Base-by-base conservation (phyloP, 1,140 invertebrate genomes). In the Habropoda laboriosa region DNA sequence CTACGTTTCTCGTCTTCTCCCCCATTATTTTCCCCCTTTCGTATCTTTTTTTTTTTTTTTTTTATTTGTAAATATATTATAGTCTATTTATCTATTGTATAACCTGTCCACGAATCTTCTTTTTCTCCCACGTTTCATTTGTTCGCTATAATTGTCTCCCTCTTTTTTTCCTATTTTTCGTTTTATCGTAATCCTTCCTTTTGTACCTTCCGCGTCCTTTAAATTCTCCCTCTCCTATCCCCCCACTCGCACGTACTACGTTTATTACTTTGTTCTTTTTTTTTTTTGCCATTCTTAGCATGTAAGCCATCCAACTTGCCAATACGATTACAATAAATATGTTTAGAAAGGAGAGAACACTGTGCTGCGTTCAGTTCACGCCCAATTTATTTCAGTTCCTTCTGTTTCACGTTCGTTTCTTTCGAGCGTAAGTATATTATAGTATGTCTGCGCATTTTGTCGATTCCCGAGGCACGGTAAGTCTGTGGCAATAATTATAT, bases 221-320 rank as follows among this genome's bases (percentile, higher is more conserved):
- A n/a, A n/a, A n/a, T 60, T 21, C 38, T 32, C 42, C 53, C 24
- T 51, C 27, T 42, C 24, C 70, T 80, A n/a, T n/a, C n/a, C 16
- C 8, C 24, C 32, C 42, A 81, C 82, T 89, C 81, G 81, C 87
- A 89, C 79, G 81, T 89, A 89, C 71, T 87, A 90, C 82, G 83
- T 88, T n/a, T 90, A 89, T 66, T 86, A 86, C 76, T 89, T 89
- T 83, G 60, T 60, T 71, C 77, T 58, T 64, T 83, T 89, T 88
- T 90, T 85, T 90, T 90, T 90, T 86, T 91, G 86, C 82, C 85
- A 88, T 89, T 91, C 63, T 91, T 92, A 91, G 89, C 72, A 87
- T 91, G 88, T 92, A 92, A 93, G 92, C 86, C 87, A 90, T 89
- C 82, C 87, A 90, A 91, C 90, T 93, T 92, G 91, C 92, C 92